Conservation (phyloP, 1,140 invertebrate genomes). For the Hyphantria cunea region DNA sequence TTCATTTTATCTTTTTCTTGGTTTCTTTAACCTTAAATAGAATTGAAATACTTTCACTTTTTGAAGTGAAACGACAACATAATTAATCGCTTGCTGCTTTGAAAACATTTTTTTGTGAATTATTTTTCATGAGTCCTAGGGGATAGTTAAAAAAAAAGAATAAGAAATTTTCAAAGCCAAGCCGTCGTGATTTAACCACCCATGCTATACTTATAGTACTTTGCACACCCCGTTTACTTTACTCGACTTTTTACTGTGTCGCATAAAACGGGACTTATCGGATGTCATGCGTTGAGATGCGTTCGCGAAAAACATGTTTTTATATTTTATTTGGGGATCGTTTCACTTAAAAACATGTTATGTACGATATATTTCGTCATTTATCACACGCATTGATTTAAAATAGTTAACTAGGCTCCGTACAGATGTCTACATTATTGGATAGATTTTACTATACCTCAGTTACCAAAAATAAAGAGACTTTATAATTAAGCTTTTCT, state of each 20-base stretch:
- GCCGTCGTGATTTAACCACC: conserved; percentile 36
- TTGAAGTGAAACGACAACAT: conserved; percentile 43
- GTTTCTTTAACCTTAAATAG: neutral
- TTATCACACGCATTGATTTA: too few relatives aligned
- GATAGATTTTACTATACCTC: too few relatives aligned
- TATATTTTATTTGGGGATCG: too few relatives aligned
- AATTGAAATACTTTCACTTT: neutral
- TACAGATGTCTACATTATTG: too few relatives aligned
- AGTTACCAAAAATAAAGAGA: too few relatives aligned
- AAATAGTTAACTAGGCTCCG: too few relatives aligned
- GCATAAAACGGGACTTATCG: conserved; percentile 1
- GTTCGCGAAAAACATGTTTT: too few relatives aligned
- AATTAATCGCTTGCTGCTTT: conserved; percentile 54
- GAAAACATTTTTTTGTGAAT: conserved; percentile 52
- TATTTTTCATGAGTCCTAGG: conserved; percentile 56
- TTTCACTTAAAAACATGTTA: too few relatives aligned
- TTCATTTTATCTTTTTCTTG: conserved; percentile 6
- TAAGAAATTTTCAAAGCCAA: conserved; percentile 43
- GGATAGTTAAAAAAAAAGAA: too few relatives aligned
- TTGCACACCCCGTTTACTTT: neutral
- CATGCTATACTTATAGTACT: conserved; percentile 12
- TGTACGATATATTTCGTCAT: too few relatives aligned
- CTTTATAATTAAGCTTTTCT: too few relatives aligned
- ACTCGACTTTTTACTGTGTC: neutral
- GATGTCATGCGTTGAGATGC: too few relatives aligned